phyloP scores from a whole-genome alignment of 2,113 vertebrate species.

The Potamarius usumacintae region DNA sequence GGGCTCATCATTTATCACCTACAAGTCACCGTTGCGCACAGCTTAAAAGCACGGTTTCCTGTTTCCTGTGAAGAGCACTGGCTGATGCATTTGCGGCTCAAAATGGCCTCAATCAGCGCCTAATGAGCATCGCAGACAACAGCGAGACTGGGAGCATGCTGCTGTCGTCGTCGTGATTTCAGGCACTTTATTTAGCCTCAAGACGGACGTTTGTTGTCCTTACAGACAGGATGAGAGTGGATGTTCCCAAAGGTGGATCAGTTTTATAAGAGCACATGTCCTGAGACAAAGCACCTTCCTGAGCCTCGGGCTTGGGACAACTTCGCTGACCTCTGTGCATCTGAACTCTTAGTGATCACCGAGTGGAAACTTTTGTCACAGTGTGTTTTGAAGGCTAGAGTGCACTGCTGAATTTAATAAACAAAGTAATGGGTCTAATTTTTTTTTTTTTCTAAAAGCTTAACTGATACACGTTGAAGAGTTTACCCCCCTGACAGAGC shows the following conservation, averaged over 20 bases:
- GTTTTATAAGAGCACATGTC: conserved; percentile 18
- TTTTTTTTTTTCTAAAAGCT: neutral
- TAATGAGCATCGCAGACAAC: conserved; percentile 66
- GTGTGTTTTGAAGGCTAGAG: conserved; percentile 4
- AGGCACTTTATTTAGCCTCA: conserved; percentile 44
- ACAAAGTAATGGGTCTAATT: neutral
- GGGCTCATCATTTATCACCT: conserved; percentile 67
- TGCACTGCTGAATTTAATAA: conserved; percentile 7
- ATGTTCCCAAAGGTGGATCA: conserved; percentile 31
- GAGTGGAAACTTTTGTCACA: conserved; percentile 7
- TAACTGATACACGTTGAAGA: neutral
- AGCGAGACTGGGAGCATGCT: neutral
- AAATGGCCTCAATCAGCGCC: conserved; percentile 66
- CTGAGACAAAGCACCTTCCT: neutral
- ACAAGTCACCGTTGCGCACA: conserved; percentile 61
- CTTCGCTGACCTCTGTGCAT: conserved; percentile 28
- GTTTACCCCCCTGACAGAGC: neutral
- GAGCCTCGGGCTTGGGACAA: neutral
- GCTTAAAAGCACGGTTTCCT: conserved; percentile 72
- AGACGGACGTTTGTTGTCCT: conserved; percentile 5
- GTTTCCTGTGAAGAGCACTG: conserved; percentile 74
- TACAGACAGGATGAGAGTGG: conserved; percentile 36
- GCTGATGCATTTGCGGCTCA: conserved; percentile 63
- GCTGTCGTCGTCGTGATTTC: conserved; percentile 30
- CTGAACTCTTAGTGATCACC: neutral